Conservation (phyloP, 2,113 vertebrate genomes). For the Columba janthina region DNA sequence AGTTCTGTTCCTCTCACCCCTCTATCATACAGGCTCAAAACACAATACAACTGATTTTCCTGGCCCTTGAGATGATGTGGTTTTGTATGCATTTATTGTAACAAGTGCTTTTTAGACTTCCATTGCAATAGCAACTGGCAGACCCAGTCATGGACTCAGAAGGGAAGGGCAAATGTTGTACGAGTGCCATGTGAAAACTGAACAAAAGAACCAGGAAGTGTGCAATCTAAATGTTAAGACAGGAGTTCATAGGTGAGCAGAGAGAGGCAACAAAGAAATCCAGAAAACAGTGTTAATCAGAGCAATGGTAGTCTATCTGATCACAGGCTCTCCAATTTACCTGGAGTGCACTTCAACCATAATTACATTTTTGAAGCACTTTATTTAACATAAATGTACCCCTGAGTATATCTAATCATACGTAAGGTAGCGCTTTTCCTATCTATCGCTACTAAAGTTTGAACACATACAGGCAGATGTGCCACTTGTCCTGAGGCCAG, state of each 20-base stretch:
- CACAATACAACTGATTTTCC: background rate
- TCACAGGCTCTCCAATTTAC: background rate
- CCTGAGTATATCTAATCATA: background rate
- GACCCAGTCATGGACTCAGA: background rate
- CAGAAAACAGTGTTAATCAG: background rate
- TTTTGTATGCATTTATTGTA: background rate
- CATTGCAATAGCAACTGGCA: background rate
- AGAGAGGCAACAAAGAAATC: background rate
- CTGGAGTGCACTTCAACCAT: background rate
- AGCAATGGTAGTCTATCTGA: background rate
- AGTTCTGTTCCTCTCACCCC: background rate
- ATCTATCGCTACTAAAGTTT: background rate
- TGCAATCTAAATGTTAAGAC: background rate
- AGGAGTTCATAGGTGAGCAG: background rate
- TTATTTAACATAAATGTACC: background rate
- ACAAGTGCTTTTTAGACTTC: background rate
- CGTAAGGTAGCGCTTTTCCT: background rate
- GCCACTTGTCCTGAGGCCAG: background rate
- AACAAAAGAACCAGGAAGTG: background rate
- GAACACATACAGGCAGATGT: background rate
- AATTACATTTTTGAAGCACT: background rate
- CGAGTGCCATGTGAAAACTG: fast-evolving
- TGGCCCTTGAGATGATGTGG: background rate
- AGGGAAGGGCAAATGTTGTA: background rate
- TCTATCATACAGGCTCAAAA: background rate